Conservation (phyloP, 2,888 invertebrate species). For the Eupithecia subumbrata region DNA sequence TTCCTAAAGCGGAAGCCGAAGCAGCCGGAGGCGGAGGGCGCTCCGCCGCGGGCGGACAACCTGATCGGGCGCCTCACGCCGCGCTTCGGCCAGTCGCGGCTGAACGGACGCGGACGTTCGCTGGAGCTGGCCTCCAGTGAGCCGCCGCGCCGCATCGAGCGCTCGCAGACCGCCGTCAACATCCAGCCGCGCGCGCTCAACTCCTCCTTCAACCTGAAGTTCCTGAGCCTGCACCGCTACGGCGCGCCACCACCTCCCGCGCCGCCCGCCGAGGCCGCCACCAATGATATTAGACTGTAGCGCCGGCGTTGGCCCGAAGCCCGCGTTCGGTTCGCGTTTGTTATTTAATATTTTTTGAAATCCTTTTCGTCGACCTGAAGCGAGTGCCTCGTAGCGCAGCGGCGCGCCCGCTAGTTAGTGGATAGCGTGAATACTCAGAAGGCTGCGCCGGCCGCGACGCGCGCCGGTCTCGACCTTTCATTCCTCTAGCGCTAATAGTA, state of each 20-base stretch:
- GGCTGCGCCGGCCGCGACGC: conserved; percentile 62
- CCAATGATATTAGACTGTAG: conserved; percentile 71
- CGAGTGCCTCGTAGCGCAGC: conserved; percentile 65
- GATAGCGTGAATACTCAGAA: conserved; percentile 78
- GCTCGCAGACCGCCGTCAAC: conserved; percentile 73
- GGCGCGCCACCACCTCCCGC: conserved; percentile 58
- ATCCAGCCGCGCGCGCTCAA: conserved; percentile 70
- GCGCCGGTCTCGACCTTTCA: conserved; percentile 64
- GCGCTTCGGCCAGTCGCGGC: conserved; percentile 76
- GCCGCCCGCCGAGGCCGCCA: conserved; percentile 57
- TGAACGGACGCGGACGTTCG: conserved; percentile 74
- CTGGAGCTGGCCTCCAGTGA: conserved; percentile 67
- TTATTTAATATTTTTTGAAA: conserved; percentile 71
- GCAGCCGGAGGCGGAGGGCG: conserved; percentile 53
- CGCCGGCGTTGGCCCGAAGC: conserved; percentile 1
- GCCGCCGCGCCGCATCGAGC: conserved; percentile 67
- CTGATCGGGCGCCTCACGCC: conserved; percentile 76
- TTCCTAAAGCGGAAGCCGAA: conserved; percentile 76
- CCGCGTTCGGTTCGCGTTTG: conserved; percentile 64
- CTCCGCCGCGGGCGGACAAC: conserved; percentile 69
- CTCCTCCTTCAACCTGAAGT: conserved; percentile 74
- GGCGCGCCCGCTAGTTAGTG: conserved; percentile 39
- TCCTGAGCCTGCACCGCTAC: conserved; percentile 77
- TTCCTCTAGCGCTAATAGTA: conserved; percentile 76
- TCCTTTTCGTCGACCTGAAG: conserved; percentile 74